Percentiles rank a stretch among this genome's conserved stretches.
phyloP scores from a whole-genome alignment of 2,888 invertebrate genomes.

The Hedychridium roseum region DNA sequence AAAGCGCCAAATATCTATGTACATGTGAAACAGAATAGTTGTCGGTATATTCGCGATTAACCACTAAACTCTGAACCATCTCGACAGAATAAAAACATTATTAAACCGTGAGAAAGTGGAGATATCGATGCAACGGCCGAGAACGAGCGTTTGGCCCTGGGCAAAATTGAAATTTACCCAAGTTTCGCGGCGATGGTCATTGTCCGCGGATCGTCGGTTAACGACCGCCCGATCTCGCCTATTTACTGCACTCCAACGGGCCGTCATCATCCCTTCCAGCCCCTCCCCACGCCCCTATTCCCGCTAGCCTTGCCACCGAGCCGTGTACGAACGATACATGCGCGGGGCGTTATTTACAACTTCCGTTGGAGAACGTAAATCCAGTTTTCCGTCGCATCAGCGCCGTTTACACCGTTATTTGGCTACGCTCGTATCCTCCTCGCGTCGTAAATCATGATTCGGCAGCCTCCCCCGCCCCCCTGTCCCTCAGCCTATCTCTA shows the following conservation, averaged over 20 bases:
- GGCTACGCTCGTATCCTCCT: constrained; percentile 23
- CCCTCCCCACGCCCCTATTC: background rate
- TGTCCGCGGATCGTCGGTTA: background rate
- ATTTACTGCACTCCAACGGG: too few relatives aligned
- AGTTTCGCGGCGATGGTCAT: too few relatives aligned
- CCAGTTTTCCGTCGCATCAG: constrained; percentile 48
- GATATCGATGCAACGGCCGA: too few relatives aligned
- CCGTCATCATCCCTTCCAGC: too few relatives aligned
- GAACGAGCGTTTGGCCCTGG: too few relatives aligned
- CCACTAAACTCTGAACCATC: too few relatives aligned
- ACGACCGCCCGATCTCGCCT: background rate
- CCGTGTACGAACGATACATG: constrained; percentile 24
- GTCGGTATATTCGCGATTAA: too few relatives aligned
- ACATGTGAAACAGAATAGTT: too few relatives aligned
- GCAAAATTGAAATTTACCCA: too few relatives aligned
- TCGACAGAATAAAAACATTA: too few relatives aligned
- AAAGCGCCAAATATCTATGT: too few relatives aligned
- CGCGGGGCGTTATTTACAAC: constrained; percentile 40
- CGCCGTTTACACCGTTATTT: constrained; percentile 44
- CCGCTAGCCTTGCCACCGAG: background rate
- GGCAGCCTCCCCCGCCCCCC: constrained; percentile 1
- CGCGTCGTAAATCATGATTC: constrained; percentile 33
- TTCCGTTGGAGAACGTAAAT: constrained; percentile 47
- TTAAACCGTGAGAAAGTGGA: too few relatives aligned
- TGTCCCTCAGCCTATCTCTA: background rate